Base-by-base conservation (phyloP, 1,140 invertebrate genomes). In the Drosophila obscura region DNA sequence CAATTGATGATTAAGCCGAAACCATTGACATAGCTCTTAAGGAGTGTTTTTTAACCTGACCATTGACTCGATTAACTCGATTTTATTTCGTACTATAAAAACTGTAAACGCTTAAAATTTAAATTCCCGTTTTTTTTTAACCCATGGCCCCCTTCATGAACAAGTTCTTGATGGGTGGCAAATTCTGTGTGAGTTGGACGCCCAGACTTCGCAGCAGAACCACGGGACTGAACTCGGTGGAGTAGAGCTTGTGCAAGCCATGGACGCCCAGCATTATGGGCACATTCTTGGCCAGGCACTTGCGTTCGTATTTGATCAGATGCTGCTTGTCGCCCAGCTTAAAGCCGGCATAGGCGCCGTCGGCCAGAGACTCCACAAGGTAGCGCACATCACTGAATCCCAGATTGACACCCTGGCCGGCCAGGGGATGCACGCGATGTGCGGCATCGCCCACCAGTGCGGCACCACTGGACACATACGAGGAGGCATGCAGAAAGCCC, bases 371-470 rank as follows among this genome's bases (percentile, higher is more conserved):
- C 51, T 95, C 88, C 8, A 95, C 94, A 0, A 99, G 93, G 75
- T 94, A 93, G 11, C 93, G 89, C 0, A 99, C 95, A 93, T 99
- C 99, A 22, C 97, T 97, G 92, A 99, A 98, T 4, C 99, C 99
- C 46, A 99, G 93, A 93, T 99, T 99, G 0, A 99, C 97, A 9
- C 98, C 98, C 92, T 99, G 98, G 0, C 99, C 99, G 48, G 98
- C 99, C 52, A 99, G 91, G 0, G 99, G 99, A 93, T 99, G 98
- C 41, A 99, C 94, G 89, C 97, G 94, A 92, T 99, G 99, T 7
- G 98, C 98, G 39, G 98, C 97, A 94, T 99, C 99, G 13, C 98
- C 98, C 66, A 99, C 94, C 3, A 99, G 92, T 46, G 95, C 97
- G 8, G 95, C 94, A 55, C 96, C 94, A 16, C 93, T 92, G 31